These are phyloP conservation scores for Baronia brevicornis DNA, from an alignment of 2,888 invertebrate species.

Conservation along the genomic window DNA sequence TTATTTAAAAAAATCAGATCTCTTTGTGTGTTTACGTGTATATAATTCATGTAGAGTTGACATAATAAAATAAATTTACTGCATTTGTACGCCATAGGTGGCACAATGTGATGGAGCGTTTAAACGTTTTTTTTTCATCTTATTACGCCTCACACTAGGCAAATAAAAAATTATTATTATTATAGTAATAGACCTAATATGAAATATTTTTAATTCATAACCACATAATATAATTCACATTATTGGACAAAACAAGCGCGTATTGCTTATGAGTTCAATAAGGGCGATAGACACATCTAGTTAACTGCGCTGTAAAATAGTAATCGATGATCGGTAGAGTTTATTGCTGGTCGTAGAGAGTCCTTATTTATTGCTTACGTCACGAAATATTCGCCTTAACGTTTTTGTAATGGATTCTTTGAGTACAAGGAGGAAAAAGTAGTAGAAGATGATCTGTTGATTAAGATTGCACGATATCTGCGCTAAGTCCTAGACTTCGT, in stretches of 20 bases:
- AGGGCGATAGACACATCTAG: conserved; percentile 24
- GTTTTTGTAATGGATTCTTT: conserved; percentile 3
- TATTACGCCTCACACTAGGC: no score
- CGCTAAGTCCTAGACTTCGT: not conserved
- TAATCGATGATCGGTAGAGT: conserved; percentile 34
- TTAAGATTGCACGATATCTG: not conserved
- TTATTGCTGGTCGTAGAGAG: conserved; percentile 27
- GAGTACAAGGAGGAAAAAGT: not conserved
- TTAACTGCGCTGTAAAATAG: conserved; percentile 41
- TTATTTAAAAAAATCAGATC: no score
- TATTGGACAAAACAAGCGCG: not conserved
- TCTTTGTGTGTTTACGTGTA: no score
- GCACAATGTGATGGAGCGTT: no score
- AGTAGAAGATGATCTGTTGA: not conserved
- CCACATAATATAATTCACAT: conserved; percentile 1
- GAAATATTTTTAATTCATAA: not conserved
- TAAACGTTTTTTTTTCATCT: no score
- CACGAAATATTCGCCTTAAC: conserved; percentile 13
- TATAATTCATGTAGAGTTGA: no score
- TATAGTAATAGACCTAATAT: no score
- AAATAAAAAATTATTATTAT: no score
- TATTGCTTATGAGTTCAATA: conserved; percentile 3
- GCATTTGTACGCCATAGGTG: no score
- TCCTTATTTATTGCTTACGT: conserved; percentile 14
- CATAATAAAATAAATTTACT: no score